Evolutionary conservation across 1,140 invertebrate genomes (phyloP), one percentile per base, ranked within the genome.

Genomic region (Brachionus sp.): DNA sequence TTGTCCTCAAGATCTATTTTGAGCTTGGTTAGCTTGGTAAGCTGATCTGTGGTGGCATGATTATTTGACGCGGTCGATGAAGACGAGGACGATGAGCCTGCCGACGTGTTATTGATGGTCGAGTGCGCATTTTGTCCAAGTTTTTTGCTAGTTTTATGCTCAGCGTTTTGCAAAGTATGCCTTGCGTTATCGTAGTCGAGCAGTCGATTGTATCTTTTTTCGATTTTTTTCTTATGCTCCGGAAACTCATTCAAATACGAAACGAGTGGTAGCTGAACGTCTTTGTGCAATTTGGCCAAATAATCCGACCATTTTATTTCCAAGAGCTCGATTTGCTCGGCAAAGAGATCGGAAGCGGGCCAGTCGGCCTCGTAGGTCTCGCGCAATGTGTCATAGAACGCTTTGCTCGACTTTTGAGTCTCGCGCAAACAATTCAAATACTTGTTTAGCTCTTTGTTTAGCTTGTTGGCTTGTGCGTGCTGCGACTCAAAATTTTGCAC

Each of bases 1-100:
- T 80, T 80, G 35, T 80, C 77, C 13, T 80, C 77, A 12, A 80
- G 77, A 3, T 80, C 77, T 10, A 80, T 80, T 80, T 80, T 80
- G 5, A 80, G 77, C 37, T 80, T 80, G 39, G 77, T 80, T 5
- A 80, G n/a, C n/a, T 80, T 80, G 19, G 77, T 80, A 1, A 80
- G 16, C 16, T 80, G 77, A 16, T 80, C 77, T n/a, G 77, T 80
- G 25, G 70, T 35, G 4, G 70, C 44, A 19, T 44, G 70, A 46
- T 50, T 42, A 46, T 44, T 29, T 3, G 77, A 80, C n/a, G 29
- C 29, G 25, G 77, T 62, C 23, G 77, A 57, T 10, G 77, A 42
- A 0, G 77, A 64, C 3, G 50, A 57, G 7, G 62, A 66, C 12
- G 77, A 80, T 7, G 77, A 57, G 33, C 77, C 77, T n/a, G 35